Evolutionary conservation across 2,113 vertebrate species (phyloP).

Genomic region (Vimba vimba): DNA sequence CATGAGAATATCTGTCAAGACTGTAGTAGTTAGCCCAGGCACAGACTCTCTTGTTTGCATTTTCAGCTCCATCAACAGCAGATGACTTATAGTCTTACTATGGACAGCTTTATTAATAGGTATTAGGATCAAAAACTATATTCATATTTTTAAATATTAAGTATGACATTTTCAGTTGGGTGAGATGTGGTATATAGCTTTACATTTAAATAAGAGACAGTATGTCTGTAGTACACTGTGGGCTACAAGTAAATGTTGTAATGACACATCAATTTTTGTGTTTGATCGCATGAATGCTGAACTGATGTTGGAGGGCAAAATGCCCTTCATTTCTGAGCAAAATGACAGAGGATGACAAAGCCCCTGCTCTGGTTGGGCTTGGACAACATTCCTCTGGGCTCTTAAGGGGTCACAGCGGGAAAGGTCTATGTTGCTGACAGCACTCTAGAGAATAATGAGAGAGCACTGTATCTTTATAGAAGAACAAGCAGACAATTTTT

Average conservation of each 20-base stretch:
- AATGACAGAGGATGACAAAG: slow-evolving; percentile 16
- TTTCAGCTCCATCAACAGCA: background rate
- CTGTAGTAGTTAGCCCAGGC: background rate
- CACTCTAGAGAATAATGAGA: background rate
- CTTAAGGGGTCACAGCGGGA: slow-evolving; percentile 19
- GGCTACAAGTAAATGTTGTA: background rate
- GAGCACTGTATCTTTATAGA: background rate
- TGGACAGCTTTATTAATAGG: background rate
- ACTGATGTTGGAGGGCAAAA: background rate
- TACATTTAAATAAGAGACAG: background rate
- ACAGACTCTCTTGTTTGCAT: background rate
- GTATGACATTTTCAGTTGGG: background rate
- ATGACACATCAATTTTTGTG: background rate
- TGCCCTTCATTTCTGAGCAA: background rate
- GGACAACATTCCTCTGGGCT: background rate
- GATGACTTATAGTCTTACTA: background rate
- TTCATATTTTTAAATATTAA: background rate
- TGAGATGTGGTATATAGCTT: background rate
- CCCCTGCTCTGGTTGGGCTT: background rate
- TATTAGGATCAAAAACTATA: too few species aligned
- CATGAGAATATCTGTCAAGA: slow-evolving; percentile 35
- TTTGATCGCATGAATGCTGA: background rate
- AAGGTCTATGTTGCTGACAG: slow-evolving; percentile 12
- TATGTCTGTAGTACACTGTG: background rate
- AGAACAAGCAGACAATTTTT: background rate